A percentile compares a stretch with the other conserved stretches of the same genome.
These are phyloP conservation scores for Schlechtendalia chinensis DNA, from an alignment of 1,140 invertebrate species.

Conservation along the genomic window DNA sequence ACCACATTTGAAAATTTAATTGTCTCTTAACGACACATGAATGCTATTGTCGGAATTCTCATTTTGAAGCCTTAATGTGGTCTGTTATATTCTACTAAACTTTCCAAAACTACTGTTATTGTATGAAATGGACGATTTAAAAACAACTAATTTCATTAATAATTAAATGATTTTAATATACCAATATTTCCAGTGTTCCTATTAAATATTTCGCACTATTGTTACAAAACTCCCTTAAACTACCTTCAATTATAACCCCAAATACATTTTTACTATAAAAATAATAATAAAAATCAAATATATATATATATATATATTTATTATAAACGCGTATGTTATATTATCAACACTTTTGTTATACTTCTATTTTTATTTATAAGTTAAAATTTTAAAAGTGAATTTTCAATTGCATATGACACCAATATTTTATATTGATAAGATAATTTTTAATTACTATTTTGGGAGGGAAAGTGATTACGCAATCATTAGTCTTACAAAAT, in stretches of 20 bases:
- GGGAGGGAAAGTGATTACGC: constrained; percentile 27
- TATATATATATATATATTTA: no score
- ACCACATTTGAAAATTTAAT: not conserved
- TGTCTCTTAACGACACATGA: not conserved
- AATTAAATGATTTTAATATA: not conserved
- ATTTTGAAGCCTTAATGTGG: not conserved
- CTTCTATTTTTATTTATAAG: not conserved
- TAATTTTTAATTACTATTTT: constrained; percentile 20
- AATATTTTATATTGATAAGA: constrained; percentile 9
- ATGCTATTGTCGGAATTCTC: not conserved
- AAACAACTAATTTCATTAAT: not conserved
- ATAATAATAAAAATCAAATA: no score
- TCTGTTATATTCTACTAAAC: not conserved
- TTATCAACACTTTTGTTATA: not conserved
- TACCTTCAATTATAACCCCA: no score
- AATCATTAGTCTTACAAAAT: constrained; percentile 8
- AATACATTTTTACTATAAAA: no score
- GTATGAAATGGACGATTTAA: not conserved
- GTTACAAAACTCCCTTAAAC: no score
- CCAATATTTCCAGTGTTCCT: not conserved
- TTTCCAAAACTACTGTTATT: not conserved
- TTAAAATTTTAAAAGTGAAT: no score
- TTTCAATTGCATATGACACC: not conserved
- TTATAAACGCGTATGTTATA: no score
- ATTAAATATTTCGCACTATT: no score